Evolutionary conservation across 2,797 vertebrate genomes (phyloP), one percentile per base, ranked within the genome.

Genomic region (Danio aesculapii): DNA sequence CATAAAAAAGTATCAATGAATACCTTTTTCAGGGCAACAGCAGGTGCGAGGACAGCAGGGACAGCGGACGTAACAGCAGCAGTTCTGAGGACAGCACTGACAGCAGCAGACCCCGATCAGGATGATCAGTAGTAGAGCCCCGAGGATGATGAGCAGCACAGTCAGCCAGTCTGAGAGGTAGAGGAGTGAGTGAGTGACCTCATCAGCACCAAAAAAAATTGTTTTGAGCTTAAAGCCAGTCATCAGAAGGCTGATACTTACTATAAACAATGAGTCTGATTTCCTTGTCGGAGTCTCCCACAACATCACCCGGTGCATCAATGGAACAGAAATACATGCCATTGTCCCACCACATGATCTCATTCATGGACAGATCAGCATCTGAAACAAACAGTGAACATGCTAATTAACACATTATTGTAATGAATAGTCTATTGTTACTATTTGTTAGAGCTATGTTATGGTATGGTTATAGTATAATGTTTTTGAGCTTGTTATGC

Each of bases 321-420:
- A 99, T 93, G 55, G 84, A 84, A 83, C 98, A 99, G 86, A 93
- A 97, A 85, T 99, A 99, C n/a, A 99, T 85, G 0, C 98, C 98
- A 0, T 99, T 96, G 84, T 99, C 98, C 98, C 98, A 99, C 98
- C 98, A 99, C 98, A 99, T 99, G 58, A 99, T 95, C 87, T 99
- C 98, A 76, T 79, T 95, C 84, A 99, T 97, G 77, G 96, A 94
- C 74, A 99, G 94, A 85, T 99, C 97, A 53, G 98, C 98, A 83
- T 93, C 98, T 99, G 85, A 64, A 70, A 62, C 12, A 75, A 10
- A 74, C 8, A 59, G 16, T 13, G 49, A 55, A 47, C 2, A 57
- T 16, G 3, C 43, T 68, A 14, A 63, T 17, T 13, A 47, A 30
- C n/a, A 62, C 6, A 30, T 47, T n/a, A 21, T 21, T 58, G 19